These are phyloP conservation scores for Flabesymbios commensalis DNA, from an alignment of 2,888 invertebrate species.

Conservation along the genomic window DNA sequence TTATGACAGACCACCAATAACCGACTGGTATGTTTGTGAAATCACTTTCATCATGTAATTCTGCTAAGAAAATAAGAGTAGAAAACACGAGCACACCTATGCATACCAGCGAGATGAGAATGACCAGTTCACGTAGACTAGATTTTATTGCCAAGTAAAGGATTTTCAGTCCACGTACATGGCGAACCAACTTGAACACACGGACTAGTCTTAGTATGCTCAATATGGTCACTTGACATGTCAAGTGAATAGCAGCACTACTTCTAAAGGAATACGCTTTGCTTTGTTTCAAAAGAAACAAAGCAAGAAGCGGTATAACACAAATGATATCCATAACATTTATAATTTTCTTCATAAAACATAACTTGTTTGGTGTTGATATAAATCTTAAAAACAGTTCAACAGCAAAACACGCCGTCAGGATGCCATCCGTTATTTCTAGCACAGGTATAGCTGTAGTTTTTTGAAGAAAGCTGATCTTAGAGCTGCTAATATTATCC, in stretches of 20 bases:
- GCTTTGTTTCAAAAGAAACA: not conserved
- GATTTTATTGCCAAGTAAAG: slow-evolving; percentile 18
- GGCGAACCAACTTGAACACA: slow-evolving; percentile 17
- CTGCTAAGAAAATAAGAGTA: slow-evolving; percentile 21
- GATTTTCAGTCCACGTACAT: slow-evolving; percentile 18
- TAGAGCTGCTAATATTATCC: too few species aligned
- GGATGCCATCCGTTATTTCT: too few species aligned
- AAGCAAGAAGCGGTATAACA: slow-evolving; percentile 16
- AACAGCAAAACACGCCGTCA: too few species aligned
- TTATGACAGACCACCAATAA: slow-evolving; percentile 26
- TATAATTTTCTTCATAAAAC: slow-evolving; percentile 14
- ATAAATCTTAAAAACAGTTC: slow-evolving; percentile 11
- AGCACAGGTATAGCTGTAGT: too few species aligned
- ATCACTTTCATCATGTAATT: slow-evolving; percentile 10
- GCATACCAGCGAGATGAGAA: slow-evolving; percentile 18
- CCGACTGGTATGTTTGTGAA: slow-evolving; percentile 20
- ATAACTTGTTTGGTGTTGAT: slow-evolving; percentile 11
- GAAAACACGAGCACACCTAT: slow-evolving; percentile 27
- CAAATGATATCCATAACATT: slow-evolving; percentile 26
- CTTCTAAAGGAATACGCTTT: not conserved
- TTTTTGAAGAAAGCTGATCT: too few species aligned
- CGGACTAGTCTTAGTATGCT: slow-evolving; percentile 21
- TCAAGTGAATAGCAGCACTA: slow-evolving; percentile 7
- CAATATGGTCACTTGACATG: slow-evolving; percentile 10
- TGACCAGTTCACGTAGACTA: slow-evolving; percentile 14